phyloP scores from a whole-genome alignment of 2,888 invertebrate species.

The Lasioglossum vierecki region DNA sequence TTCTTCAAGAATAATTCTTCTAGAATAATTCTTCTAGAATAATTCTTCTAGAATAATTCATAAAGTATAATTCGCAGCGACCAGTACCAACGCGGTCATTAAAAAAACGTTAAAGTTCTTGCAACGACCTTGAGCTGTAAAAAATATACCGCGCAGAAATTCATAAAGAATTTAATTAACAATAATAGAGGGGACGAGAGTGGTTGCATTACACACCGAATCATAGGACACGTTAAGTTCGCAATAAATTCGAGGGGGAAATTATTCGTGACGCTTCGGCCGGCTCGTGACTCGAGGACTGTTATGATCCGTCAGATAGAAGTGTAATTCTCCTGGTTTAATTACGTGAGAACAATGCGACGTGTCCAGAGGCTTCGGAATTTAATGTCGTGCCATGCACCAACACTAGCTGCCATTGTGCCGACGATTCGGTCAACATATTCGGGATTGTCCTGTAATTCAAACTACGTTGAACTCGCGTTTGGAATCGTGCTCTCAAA shows the following conservation, averaged over 20 bases:
- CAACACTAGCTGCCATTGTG: not conserved
- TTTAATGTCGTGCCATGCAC: slow-evolving; percentile 36
- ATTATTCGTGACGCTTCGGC: slow-evolving; percentile 11
- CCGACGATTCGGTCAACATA: not conserved
- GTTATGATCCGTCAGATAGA: slow-evolving; percentile 17
- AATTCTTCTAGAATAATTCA: too few species aligned
- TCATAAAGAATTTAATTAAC: not conserved
- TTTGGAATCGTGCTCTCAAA: not conserved
- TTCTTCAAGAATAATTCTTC: too few species aligned
- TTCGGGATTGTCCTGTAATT: slow-evolving; percentile 13
- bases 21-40: too few species aligned
- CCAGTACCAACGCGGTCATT: not conserved
- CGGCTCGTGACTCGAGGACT: not conserved
- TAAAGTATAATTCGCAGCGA: too few species aligned
- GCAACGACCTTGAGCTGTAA: not conserved
- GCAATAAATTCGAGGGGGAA: not conserved
- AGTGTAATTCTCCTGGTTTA: slow-evolving; percentile 38
- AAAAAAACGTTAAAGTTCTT: not conserved
- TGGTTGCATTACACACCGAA: not conserved
- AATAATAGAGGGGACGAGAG: not conserved
- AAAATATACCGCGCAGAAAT: not conserved
- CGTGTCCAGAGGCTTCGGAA: slow-evolving; percentile 24
- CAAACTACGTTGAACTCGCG: not conserved
- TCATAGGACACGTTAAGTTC: slow-evolving; percentile 7
- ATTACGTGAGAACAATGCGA: slow-evolving; percentile 45